These are phyloP conservation scores for Drosophila rellima DNA, from an alignment of 2,888 invertebrate species.

Conservation along the genomic window DNA sequence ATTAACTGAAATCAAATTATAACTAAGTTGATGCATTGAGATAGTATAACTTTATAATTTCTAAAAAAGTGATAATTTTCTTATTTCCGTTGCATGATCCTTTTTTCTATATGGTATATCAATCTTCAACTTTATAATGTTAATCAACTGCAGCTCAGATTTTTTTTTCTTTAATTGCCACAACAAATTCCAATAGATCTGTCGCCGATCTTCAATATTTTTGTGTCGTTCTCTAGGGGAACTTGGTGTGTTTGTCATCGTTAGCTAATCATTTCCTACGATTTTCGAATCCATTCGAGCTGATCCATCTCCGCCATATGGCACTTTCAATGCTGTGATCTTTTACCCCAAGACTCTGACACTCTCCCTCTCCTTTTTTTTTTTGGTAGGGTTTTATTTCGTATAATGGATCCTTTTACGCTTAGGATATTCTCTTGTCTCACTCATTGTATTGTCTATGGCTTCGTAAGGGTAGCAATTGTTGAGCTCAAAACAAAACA, in stretches of 20 bases:
- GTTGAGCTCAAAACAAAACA: slow-evolving; percentile 62
- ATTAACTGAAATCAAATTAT: not conserved
- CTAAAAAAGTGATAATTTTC: too few species aligned
- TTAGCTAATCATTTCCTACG: slow-evolving; percentile 67
- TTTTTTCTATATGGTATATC: not conserved
- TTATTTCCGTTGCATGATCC: not conserved
- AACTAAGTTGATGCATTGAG: not conserved
- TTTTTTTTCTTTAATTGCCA: slow-evolving; percentile 6
- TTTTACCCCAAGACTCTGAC: not conserved
- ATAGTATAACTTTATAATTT: too few species aligned
- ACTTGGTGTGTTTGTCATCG: slow-evolving; percentile 58
- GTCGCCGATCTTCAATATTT: slow-evolving; percentile 5
- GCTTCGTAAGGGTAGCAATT: slow-evolving; percentile 66
- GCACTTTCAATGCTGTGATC: slow-evolving; percentile 14
- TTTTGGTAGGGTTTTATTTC: slow-evolving; percentile 9
- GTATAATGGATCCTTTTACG: slow-evolving; percentile 72
- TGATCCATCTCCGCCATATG: slow-evolving; percentile 50
- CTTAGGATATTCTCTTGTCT: slow-evolving; percentile 47
- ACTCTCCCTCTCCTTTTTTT: slow-evolving; percentile 1
- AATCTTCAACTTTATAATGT: not conserved
- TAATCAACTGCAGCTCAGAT: slow-evolving; percentile 4
- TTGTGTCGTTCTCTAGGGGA: slow-evolving; percentile 1
- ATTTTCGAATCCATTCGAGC: slow-evolving; percentile 28
- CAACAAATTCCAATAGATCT: slow-evolving; percentile 5
- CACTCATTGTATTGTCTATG: slow-evolving; percentile 42